Conservation (phyloP, 2,888 invertebrate species). For the Noctua comes region DNA sequence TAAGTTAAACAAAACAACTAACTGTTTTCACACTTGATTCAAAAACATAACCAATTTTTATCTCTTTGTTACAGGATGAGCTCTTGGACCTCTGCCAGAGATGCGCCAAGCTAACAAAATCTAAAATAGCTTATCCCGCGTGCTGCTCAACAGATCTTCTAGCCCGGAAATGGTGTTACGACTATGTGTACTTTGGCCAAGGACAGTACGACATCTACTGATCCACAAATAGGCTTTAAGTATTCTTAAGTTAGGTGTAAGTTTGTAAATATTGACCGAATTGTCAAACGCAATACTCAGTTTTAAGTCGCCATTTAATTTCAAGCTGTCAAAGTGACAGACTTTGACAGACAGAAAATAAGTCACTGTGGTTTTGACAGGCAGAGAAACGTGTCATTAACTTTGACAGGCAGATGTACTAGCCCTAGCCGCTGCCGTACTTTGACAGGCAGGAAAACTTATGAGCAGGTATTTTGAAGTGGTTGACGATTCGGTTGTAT, state of each 20-base stretch:
- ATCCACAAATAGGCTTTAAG: conserved; percentile 13
- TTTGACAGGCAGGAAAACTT: neutral
- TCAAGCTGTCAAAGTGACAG: neutral
- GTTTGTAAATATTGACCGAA: conserved; percentile 22
- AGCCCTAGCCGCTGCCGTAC: no score
- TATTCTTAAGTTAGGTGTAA: conserved; percentile 15
- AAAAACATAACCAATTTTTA: neutral
- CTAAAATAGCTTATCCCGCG: conserved; percentile 89
- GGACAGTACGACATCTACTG: conserved; percentile 81
- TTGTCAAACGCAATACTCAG: neutral
- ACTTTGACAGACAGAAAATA: neutral
- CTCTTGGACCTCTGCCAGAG: conserved; percentile 90
- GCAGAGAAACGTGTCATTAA: neutral
- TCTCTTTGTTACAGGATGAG: conserved; percentile 83
- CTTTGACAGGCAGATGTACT: neutral
- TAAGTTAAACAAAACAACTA: no score
- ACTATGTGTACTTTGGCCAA: conserved; percentile 90
- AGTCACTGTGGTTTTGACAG: neutral
- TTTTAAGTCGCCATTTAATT: neutral
- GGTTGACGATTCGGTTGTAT: conserved; percentile 2
- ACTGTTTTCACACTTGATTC: neutral
- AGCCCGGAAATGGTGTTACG: conserved; percentile 90
- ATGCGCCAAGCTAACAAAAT: conserved; percentile 91
- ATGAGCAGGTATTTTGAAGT: neutral
- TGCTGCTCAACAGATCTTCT: conserved; percentile 91